Base-by-base conservation (phyloP, 2,113 vertebrate species). In the Lepus europaeus region DNA sequence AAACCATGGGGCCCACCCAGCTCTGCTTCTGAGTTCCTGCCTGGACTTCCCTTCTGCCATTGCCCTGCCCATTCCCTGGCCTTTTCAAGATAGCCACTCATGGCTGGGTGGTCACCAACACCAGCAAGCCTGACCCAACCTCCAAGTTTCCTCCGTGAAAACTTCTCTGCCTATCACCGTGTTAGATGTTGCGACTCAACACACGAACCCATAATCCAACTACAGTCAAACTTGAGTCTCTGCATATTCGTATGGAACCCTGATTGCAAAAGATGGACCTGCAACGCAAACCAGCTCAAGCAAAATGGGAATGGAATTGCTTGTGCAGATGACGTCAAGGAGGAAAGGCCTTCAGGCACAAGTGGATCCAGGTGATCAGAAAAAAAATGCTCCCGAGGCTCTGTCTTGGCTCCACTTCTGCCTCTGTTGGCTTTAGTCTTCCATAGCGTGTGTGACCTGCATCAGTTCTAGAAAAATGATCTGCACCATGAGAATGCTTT, bases 121-220 rank as follows among this genome's bases (percentile, higher is more conserved):
- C 17, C 59, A 83, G 27, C 3, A 20, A 33, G 74, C 39, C 51
- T 45, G 49, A 45, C 13, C n/a, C 63, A 78, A 49, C 64, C 16
- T 0, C 49, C 49, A 89, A 61, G 23, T 22, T 16, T 31, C 33
- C 31, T 49, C 53, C 72, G 49, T 51, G 6, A 72, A 94, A 76
- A 76, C 6, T 9, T 29, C 6, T 64, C 22, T 31, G 2, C 14
- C 53, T 27, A 1, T 1, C 68, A 45, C 23, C 51, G 4, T 23
- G 8, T 51, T 51, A 74, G 9, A 27, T 17, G 33, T 17, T 16
- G 1, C 1, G 27, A n/a, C 56, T 6, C 56, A 14, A 36, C 3
- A 31, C 2, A 33, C 5, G 9, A 3, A 31, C 12, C 36, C n/a
- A 29, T 0, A 5, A 9, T 56, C 51, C 33, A 29, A 6, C 27